Evolutionary conservation across 2,888 invertebrate species (phyloP).

Genomic region (Caenorhabditis parvicauda): DNA sequence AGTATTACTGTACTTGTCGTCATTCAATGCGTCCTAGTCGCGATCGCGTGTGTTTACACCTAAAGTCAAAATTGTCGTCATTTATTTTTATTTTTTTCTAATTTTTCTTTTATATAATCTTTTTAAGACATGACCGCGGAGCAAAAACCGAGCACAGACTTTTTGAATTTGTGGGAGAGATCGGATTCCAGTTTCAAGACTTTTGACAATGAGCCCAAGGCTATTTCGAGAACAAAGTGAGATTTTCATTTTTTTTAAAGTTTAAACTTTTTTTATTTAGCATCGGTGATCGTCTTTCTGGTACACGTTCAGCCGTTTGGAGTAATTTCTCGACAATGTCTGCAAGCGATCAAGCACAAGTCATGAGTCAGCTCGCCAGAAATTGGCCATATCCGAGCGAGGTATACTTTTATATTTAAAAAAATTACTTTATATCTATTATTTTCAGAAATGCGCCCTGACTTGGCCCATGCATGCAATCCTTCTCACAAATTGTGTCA

Average conservation of each 20-base stretch:
- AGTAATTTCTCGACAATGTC: slow-evolving; percentile 34
- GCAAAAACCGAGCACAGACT: too few species aligned
- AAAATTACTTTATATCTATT: too few species aligned
- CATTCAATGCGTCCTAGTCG: background rate
- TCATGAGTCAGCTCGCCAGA: slow-evolving; percentile 19
- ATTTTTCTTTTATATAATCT: slow-evolving; percentile 1
- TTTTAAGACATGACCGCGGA: background rate
- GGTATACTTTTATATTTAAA: too few species aligned
- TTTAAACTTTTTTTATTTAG: too few species aligned
- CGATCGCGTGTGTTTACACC: background rate
- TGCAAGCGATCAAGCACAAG: slow-evolving; percentile 31
- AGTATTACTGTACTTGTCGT: background rate
- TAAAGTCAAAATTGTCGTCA: background rate
- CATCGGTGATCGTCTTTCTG: too few species aligned
- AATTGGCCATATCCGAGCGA: slow-evolving; percentile 22
- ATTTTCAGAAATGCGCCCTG: slow-evolving; percentile 46
- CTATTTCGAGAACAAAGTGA: too few species aligned
- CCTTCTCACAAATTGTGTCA: slow-evolving; percentile 34
- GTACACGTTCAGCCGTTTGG: too few species aligned
- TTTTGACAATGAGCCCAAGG: too few species aligned
- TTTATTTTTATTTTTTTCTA: background rate
- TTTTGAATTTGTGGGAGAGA: too few species aligned
- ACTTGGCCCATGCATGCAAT: slow-evolving; percentile 50
- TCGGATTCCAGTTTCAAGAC: too few species aligned
- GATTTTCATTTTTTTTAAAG: too few species aligned